Base-by-base conservation (phyloP, 2,113 vertebrate species). In the Etia nguti region DNA sequence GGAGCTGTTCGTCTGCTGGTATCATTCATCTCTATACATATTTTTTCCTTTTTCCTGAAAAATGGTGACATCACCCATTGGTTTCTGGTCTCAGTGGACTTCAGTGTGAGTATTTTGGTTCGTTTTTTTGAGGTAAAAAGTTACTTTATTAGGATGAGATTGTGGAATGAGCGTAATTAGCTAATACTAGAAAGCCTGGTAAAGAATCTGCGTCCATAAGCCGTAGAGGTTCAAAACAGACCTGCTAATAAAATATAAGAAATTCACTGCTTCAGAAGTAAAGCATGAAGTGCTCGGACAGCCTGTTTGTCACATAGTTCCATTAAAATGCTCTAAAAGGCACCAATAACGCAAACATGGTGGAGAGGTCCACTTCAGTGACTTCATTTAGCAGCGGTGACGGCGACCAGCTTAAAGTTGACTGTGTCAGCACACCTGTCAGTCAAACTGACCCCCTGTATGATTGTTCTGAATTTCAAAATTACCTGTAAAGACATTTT, bases 91-190 rank as follows among this genome's bases (percentile, higher is more conserved):
- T 22, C 36, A 2, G 36, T 41, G 36, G 12, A 43, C 65, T 41
- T 70, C 36, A 70, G n/a, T 16, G 38, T 43, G n/a, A 70, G 65
- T 43, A 41, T 70, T 70, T 43, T 6, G n/a, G 36, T 16, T 70
- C 0, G 7, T 43, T 70, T 43, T 15, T 2, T 70, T 13, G 3
- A 41, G 38, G 38, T 22, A 16, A 43, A 0, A 6, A 1, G 22
- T 24, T 0, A 43, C n/a, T 22, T 41, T 70, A 12, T 24, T 41
- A 2, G 12, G 12, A 70, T 70, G 62, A 22, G 36, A 41, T 68
- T 68, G 10, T 38, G 34, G 60, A 34, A 62, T 62, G 31, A n/a
- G 18, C n/a, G 34, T 22, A 38, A 65, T 65, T 13, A 65, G 2
- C 60, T 65, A 22, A 13, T 22, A 22, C 1, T 5, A 38, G 34